phyloP scores from a whole-genome alignment of 2,113 vertebrate genomes.

The Mesoclemmys tuberculata region DNA sequence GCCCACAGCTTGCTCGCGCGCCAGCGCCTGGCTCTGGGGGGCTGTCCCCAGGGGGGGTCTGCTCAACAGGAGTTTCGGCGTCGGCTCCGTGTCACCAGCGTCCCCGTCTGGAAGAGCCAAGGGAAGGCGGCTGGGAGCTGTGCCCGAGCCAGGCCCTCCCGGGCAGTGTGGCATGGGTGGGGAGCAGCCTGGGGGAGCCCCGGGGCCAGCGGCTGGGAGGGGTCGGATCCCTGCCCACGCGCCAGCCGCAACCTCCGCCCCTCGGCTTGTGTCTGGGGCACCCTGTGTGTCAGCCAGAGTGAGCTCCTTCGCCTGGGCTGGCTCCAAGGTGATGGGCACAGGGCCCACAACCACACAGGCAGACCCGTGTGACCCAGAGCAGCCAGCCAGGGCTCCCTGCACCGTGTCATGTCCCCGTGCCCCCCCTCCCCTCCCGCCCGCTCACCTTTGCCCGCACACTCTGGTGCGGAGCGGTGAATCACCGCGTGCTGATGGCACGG shows the following conservation, averaged over 20 bases:
- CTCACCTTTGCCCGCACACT: background rate
- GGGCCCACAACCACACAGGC: background rate
- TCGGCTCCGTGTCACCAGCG: rapidly evolving
- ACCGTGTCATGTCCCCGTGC: background rate
- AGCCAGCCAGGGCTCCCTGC: background rate
- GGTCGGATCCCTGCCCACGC: background rate
- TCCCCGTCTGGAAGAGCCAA: background rate
- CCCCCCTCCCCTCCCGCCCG: background rate
- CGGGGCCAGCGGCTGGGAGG: background rate
- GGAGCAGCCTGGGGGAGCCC: background rate
- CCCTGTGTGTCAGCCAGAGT: too few species aligned
- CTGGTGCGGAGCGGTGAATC: background rate
- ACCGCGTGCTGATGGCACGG: background rate
- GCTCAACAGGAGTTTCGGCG: conserved; percentile 40
- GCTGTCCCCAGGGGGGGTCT: background rate
- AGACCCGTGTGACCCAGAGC: background rate
- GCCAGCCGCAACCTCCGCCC: background rate
- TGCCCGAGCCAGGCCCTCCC: background rate
- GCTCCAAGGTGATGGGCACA: background rate
- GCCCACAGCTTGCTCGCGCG: background rate
- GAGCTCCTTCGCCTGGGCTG: background rate
- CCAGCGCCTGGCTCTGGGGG: background rate
- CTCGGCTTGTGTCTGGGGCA: background rate
- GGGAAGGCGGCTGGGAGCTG: rapidly evolving
- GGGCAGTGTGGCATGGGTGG: background rate